Base-by-base conservation (phyloP, 2,888 invertebrate genomes). In the Creontiades dilutus region DNA sequence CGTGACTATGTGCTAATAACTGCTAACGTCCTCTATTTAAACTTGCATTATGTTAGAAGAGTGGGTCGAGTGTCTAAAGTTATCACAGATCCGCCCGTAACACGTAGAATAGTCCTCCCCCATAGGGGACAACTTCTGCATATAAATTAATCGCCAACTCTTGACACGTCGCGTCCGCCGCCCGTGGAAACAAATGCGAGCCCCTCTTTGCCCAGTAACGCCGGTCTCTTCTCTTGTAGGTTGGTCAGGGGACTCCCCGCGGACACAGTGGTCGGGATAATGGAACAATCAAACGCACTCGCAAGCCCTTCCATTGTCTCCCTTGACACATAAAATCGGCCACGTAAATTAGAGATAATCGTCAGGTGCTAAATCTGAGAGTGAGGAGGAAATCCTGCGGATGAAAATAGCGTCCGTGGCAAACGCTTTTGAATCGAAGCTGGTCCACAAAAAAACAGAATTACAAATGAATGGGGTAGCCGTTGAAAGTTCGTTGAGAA, bases 101-200 rank as follows among this genome's bases (percentile, higher is more conserved):
- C 61, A 61, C 61, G 61, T 61, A 19, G 61, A 61, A 61, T 61
- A 61, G 61, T 61, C 61, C 61, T 61, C 61, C 16, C 61, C 61
- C 61, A 11, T 1, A 11, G 28, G 27, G 78, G 47, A 47, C 78
- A 78, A 78, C 52, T 82, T 52, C 52, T 78, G 82, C 82, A 27
- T 82, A 52, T 82, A 82, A 82, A 82, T 82, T 82, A 82, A 82
- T 82, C 82, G 82, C 82, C 48, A 82, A 52, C 82, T 82, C 82
- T 48, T 82, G 52, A 82, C 82, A 82, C 82, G 82, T 82, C 55
- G 52, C 52, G 82, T 52, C 52, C 82, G 55, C 52, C 48, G 13
- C 19, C 52, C 82, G 52, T 37, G 37, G 78, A 78, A 78, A 78
- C 78, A 78, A 78, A 46, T 78, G 78, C 78, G 47, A 19, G 19